A percentile compares a stretch with the other conserved stretches of the same genome.
phyloP scores from a whole-genome alignment of 2,888 invertebrate species.

The Scrobipalpa costella region DNA sequence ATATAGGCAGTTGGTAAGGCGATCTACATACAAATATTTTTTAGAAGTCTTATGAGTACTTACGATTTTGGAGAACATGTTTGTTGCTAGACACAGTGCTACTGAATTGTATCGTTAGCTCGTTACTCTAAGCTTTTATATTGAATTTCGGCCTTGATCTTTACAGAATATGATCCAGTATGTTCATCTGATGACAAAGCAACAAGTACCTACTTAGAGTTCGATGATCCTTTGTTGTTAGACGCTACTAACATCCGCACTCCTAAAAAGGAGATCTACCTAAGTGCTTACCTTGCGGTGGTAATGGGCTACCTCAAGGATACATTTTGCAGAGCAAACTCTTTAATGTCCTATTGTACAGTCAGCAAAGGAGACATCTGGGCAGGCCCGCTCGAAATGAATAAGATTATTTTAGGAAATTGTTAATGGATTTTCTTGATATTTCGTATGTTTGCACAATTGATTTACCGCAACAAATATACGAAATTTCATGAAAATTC shows the following conservation, averaged over 20 bases:
- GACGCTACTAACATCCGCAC: constrained; percentile 47
- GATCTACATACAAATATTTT: neutral
- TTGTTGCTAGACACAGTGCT: constrained; percentile 29
- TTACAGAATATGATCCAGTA: constrained; percentile 47
- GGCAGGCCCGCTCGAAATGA: no score
- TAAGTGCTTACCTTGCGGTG: neutral
- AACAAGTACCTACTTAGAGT: constrained; percentile 44
- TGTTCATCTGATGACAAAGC: constrained; percentile 51
- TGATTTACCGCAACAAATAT: no score
- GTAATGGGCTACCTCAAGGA: constrained; percentile 22
- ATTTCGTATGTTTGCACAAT: no score
- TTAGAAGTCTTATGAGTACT: constrained; percentile 27
- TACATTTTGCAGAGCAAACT: neutral
- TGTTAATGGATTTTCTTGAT: no score
- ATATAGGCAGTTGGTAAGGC: no score
- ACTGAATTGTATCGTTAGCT: constrained; percentile 35
- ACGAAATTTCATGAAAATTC: no score
- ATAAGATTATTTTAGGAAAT: no score
- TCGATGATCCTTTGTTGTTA: constrained; percentile 50
- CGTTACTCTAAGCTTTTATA: constrained; percentile 53
- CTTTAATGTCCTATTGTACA: constrained; percentile 23
- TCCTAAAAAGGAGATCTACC: constrained; percentile 44
- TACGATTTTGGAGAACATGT: constrained; percentile 39
- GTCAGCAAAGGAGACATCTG: no score
- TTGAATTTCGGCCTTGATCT: constrained; percentile 60